Evolutionary conservation across 1,140 invertebrate genomes (phyloP), one percentile per base, ranked within the genome.

Genomic region (Melipona quadrifasciata): DNA sequence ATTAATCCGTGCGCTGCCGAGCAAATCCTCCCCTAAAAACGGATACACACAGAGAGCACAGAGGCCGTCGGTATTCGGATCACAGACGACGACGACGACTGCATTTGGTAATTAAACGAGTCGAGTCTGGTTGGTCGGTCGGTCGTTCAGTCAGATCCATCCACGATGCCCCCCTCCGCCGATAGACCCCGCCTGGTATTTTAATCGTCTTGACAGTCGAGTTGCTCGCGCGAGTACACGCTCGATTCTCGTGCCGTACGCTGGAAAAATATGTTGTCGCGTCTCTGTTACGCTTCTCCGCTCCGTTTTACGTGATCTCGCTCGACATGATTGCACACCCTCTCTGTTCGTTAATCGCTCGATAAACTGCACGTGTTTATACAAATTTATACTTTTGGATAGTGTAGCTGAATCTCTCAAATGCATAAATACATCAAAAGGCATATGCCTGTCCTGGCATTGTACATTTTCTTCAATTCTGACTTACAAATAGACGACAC

Each of bases 11-110:
- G 78, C 31, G 77, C 78, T 80, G 31, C 67, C 65, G 88, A 74
- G 84, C 87, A 89, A 89, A 89, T 87, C 81, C 88, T 76, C 85
- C 77, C 85, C 85, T 85, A 82, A 90, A 89, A 90, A 89, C 87
- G 80, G 64, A 84, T 87, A 85, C 80, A 84, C 75, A 39, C n/a
- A 55, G 80, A 86, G 75, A 10, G 61, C 79, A 84, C 31, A 31
- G 31, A 76, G 64, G 82, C 74, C 51, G 74, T 31, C 64, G 78
- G 76, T 64, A 73, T 75, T 58, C 68, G 78, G 71, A 85, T 80
- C 58, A 58, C 84, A 77, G 84, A 76, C 74, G 74, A 76, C 74
- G 57, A 88, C 87, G 84, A 82, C 84, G 75, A 85, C 80, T 83
- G 74, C 87, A 84, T 83, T 88, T 81, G 80, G 88, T 89, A 89